Base-by-base conservation (phyloP, 2,797 vertebrate genomes). In the Phyllotis vaccarum region DNA sequence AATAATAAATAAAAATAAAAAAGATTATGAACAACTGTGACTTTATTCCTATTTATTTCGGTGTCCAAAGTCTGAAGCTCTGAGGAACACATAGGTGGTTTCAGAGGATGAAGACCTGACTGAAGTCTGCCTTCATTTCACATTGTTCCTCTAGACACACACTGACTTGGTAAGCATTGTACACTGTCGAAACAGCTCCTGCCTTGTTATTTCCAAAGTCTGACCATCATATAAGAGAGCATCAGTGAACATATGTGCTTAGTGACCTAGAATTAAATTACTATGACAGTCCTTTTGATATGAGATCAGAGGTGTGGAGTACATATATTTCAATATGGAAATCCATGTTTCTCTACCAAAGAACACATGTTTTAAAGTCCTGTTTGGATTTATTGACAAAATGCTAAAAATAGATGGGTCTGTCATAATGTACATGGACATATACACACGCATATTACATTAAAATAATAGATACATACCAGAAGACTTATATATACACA, bases 241-340 rank as follows among this genome's bases (percentile, higher is more conserved):
- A 56, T 27, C 46, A n/a, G 0, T 46, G 54, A 9, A 11, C 54
- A 68, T 52, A 80, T 88, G 49, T 72, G 83, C 43, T 75, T 70
- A 54, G 62, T 52, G 52, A 94, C 46, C 76, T 83, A 83, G 87
- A 89, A 79, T 86, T 82, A 43, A 91, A 85, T 27, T 37, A 46
- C 31, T 68, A 0, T 49, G n/a, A 17, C 31, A 66, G 27, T 49
- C 60, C 68, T 70, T 94, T 82, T 9, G 40, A 13, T 62, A 52
- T 22, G 78, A 43, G 1, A 17, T n/a, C 91, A 56, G 14, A 3
- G 11, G 7, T 86, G 58, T 24, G 66, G 72, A 24, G 80, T 37
- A 24, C 13, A 34, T 62, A 43, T 86, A 86, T 74, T 92, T 94
- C 31, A 81, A 87, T 19, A 75, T 90, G n/a, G 49, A 29, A 14